A percentile compares a stretch with the other conserved stretches of the same genome.
These are phyloP conservation scores for Brachymystax lenok DNA, from an alignment of 2,797 vertebrate genomes.

Conservation along the genomic window DNA sequence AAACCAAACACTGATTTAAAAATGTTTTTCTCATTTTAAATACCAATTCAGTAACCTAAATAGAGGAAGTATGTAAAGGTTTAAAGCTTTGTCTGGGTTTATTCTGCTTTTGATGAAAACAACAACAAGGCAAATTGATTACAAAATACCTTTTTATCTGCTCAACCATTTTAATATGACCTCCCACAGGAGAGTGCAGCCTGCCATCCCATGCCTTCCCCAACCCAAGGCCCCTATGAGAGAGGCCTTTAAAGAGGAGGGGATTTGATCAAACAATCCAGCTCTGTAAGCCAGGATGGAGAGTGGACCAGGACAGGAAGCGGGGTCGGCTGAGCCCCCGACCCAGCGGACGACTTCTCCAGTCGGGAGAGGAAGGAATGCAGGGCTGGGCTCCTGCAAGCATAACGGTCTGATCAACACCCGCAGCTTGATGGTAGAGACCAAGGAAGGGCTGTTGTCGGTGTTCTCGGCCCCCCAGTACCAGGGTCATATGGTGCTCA, in stretches of 20 bases:
- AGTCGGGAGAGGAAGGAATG: constrained; percentile 30
- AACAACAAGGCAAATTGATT: background rate
- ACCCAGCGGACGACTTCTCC: constrained; percentile 56
- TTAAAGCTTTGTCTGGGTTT: background rate
- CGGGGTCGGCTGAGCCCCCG: constrained; percentile 49
- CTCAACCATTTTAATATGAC: constrained; percentile 49
- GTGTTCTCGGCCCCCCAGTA: constrained; percentile 86
- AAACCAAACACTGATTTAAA: background rate
- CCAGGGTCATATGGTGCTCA: constrained; percentile 72
- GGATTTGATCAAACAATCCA: constrained; percentile 23
- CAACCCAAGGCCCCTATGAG: constrained; percentile 52
- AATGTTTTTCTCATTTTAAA: background rate
- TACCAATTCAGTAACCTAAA: background rate
- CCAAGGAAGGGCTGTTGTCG: constrained; percentile 78
- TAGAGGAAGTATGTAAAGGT: background rate
- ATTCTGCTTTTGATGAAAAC: background rate
- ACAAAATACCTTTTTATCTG: constrained; percentile 19
- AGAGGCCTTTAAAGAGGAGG: constrained; percentile 30
- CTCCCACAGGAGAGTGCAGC: constrained; percentile 73
- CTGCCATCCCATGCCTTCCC: constrained; percentile 61
- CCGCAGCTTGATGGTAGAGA: constrained; percentile 78
- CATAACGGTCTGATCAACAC: constrained; percentile 89
- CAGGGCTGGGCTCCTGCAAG: constrained; percentile 64
- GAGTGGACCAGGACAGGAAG: constrained; percentile 18
- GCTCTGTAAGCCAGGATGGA: constrained; percentile 66